Percentiles rank a stretch among this genome's conserved stretches.
Conservation (phyloP, 2,797 vertebrate species). For the Tamandua tetradactyla region DNA sequence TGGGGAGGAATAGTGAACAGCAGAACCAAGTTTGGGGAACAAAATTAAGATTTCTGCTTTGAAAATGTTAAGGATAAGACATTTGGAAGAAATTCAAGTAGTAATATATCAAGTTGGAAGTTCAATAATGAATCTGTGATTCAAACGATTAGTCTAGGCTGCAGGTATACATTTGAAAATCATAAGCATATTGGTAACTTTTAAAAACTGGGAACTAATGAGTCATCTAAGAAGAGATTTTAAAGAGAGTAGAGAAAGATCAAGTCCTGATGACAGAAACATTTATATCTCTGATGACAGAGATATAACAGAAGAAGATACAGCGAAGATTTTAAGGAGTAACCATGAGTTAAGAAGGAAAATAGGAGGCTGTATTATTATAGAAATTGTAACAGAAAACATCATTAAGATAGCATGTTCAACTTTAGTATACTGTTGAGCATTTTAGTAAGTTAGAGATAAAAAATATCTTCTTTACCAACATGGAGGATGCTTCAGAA, state of each 20-base stretch:
- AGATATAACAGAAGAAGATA: neutral
- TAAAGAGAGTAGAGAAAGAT: neutral
- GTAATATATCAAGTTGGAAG: neutral
- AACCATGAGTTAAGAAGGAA: neutral
- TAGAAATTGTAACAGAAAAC: neutral
- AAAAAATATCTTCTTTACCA: neutral
- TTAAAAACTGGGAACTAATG: neutral
- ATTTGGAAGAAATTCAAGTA: neutral
- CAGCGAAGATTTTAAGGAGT: neutral
- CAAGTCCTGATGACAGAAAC: neutral
- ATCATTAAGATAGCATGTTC: neutral
- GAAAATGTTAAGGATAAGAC: neutral
- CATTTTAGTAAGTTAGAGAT: neutral
- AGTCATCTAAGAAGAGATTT: neutral
- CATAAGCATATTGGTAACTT: neutral
- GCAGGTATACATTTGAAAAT: neutral
- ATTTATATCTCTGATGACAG: neutral
- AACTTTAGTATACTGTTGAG: neutral
- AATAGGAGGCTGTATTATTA: neutral
- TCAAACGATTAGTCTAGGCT: neutral
- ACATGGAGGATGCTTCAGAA: neutral
- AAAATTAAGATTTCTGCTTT: neutral
- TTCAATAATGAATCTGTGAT: neutral
- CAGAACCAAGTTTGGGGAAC: neutral
- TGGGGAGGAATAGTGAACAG: too few relatives aligned